Evolutionary conservation across 2,113 vertebrate species (phyloP), one percentile per base, ranked within the genome.

Genomic region (Furnarius figulus): DNA sequence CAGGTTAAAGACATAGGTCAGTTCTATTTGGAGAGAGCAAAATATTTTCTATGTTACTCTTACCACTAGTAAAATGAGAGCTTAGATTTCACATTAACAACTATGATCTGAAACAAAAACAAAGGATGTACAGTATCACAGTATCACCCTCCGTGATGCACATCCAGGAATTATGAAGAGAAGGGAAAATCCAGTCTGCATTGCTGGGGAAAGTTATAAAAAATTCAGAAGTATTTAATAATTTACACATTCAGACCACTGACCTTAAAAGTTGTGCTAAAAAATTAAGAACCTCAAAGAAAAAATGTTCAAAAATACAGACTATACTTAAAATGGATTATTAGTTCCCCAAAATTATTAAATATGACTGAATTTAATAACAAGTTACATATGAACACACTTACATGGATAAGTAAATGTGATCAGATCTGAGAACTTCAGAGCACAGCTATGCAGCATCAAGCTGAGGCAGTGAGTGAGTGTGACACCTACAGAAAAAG

Each of bases 261-360:
- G 97, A 96, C 97, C 97, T 95, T 97, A 97, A 94, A 95, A 96
- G 77, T 97, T 94, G 68, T 95, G 87, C 96, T 97, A 95, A 97
- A 97, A 96, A 97, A 96, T 96, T 96, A 97, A 95, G 97, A 92
- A 79, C 72, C 75, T 95, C n/a, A 79, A 81, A 92, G 68, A 89
- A 95, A 92, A 89, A 30, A 93, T 90, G 94, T 91, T 94, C 17
- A 76, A 72, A 96, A 87, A 68, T 67, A 94, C 27, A 56, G 88
- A 73, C 56, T 40, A 61, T 77, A 77, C 62, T 95, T 96, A 81
- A 91, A 91, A 89, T n/a, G 80, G 18, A 86, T 90, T 87, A 93
- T 85, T 79, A 47, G 42, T 35, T 91, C 33, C 53, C 35, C 18
- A 46, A 77, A 89, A 93, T 83, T 80, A 94, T 90, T 80, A 87